phyloP scores from a whole-genome alignment of 2,797 vertebrate genomes.

The Coluber constrictor region DNA sequence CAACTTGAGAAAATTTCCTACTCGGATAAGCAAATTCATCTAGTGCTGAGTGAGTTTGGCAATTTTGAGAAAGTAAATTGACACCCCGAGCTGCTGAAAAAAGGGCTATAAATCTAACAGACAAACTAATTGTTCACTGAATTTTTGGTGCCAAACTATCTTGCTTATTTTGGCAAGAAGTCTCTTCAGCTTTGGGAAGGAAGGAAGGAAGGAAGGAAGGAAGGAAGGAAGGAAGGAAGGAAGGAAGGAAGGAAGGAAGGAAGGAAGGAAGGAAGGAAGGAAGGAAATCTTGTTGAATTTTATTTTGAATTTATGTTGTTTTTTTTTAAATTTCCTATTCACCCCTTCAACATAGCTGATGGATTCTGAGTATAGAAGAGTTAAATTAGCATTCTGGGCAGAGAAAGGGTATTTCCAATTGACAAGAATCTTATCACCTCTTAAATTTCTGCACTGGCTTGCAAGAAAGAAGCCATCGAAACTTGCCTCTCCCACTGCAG shows the following conservation, averaged over 20 bases:
- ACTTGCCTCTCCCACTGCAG: not conserved
- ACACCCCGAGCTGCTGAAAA: not conserved
- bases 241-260: no score
- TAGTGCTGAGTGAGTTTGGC: not conserved
- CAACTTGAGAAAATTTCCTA: not conserved
- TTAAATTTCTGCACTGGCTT: not conserved
- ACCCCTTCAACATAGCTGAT: not conserved
- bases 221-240: no score
- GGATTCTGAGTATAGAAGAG: not conserved
- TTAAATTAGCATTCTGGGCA: not conserved
- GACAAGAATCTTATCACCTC: not conserved
- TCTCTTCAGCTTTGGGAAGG: not conserved
- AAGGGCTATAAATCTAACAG: not conserved
- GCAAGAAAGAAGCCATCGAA: not conserved
- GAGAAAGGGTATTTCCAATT: not conserved
- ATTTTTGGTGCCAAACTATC: not conserved
- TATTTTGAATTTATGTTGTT: not conserved
- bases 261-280: no score
- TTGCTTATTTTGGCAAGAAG: not conserved
- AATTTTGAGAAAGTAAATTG: not conserved
- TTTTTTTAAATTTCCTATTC: not conserved
- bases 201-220: not conserved
- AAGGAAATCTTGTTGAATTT: not conserved
- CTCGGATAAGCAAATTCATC: not conserved
- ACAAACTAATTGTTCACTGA: not conserved